Conservation (phyloP, 2,113 vertebrate species). For the Mustela nigripes region DNA sequence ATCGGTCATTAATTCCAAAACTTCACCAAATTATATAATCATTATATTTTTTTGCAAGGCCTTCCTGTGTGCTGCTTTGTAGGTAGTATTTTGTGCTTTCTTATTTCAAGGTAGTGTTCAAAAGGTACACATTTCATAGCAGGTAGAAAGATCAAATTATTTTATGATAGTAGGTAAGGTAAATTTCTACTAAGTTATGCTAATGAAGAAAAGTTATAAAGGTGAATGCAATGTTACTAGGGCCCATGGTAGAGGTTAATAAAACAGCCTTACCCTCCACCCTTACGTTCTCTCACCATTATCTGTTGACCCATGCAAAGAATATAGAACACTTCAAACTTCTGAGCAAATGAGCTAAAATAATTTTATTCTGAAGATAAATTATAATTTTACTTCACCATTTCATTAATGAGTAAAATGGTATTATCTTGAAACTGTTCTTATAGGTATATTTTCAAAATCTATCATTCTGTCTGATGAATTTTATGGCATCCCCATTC, state of each 20-base stretch:
- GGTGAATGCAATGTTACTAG: not conserved
- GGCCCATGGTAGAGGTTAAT: fast-evolving
- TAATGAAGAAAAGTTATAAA: not conserved
- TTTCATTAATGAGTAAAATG: not conserved
- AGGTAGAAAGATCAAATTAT: not conserved
- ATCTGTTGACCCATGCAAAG: not conserved
- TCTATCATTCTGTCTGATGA: not conserved
- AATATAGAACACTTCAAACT: not conserved
- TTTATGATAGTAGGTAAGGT: not conserved
- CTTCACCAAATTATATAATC: not conserved
- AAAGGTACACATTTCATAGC: not conserved
- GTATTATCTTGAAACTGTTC: not conserved
- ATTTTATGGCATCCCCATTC: not conserved
- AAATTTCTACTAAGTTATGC: not conserved
- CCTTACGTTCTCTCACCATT: not conserved
- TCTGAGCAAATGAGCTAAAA: not conserved
- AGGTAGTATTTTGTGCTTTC: not conserved
- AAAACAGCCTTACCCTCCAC: not conserved
- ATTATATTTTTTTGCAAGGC: not conserved
- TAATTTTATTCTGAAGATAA: not conserved
- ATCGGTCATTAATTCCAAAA: not conserved
- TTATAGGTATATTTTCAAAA: not conserved
- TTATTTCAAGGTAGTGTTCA: not conserved
- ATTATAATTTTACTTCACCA: not conserved
- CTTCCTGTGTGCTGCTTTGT: not conserved